Evolutionary conservation across 2,797 vertebrate species (phyloP).

Genomic region (Okamejei kenojei): DNA sequence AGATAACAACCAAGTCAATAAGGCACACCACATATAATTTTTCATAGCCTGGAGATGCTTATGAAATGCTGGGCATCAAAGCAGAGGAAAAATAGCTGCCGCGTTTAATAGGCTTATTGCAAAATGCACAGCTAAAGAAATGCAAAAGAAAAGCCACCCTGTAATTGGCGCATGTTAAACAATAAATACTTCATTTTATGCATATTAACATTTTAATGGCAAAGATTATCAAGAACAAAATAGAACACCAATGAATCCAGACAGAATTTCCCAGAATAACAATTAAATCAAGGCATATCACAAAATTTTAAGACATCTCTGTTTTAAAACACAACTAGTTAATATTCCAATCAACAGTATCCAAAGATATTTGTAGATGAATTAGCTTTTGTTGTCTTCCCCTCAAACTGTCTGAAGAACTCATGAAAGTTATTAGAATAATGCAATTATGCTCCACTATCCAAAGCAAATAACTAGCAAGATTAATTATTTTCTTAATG

Average conservation of each 20-base stretch:
- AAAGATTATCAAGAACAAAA: conserved; percentile 9
- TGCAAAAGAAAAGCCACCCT: neutral
- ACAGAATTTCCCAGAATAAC: neutral
- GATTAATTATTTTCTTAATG: neutral
- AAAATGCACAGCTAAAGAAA: neutral
- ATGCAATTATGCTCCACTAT: neutral
- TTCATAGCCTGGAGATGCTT: neutral
- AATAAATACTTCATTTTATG: neutral
- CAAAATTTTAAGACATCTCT: neutral
- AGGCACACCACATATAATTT: neutral
- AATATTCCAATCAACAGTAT: neutral
- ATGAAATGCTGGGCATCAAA: neutral
- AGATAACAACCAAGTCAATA: neutral
- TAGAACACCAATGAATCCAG: neutral
- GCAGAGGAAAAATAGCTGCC: neutral
- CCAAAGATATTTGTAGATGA: neutral
- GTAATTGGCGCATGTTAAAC: conserved; percentile 25
- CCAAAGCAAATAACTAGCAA: neutral
- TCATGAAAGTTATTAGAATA: neutral
- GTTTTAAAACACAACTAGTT: neutral
- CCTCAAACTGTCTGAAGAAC: neutral
- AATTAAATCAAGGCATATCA: neutral
- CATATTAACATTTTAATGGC: neutral
- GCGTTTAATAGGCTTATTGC: neutral
- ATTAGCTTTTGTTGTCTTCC: neutral